These are phyloP conservation scores for Pluvialis apricaria DNA, from an alignment of 2,113 vertebrate genomes.

Conservation along the genomic window DNA sequence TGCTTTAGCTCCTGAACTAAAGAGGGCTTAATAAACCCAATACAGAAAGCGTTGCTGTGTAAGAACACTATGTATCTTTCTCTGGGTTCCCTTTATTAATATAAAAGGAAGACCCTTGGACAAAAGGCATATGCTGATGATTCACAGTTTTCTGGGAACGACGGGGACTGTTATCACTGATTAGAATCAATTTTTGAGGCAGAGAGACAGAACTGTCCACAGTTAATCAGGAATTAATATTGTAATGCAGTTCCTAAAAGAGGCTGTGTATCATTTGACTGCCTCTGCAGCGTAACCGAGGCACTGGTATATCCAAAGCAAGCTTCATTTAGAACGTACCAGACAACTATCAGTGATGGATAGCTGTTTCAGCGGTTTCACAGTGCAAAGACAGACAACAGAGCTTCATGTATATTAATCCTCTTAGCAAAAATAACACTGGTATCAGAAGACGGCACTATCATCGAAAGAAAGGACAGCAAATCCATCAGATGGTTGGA, in stretches of 20 bases:
- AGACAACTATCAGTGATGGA: background rate
- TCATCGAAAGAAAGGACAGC: background rate
- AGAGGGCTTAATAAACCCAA: background rate
- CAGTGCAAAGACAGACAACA: background rate
- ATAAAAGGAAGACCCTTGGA: background rate
- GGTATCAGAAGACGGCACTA: background rate
- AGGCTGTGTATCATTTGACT: background rate
- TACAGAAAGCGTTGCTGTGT: background rate
- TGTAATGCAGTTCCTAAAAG: background rate
- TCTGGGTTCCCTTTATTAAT: background rate
- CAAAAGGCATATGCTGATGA: background rate
- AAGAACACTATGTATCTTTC: background rate
- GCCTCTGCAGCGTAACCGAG: background rate
- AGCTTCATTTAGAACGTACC: background rate
- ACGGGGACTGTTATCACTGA: background rate
- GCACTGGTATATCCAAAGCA: background rate
- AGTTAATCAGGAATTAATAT: background rate
- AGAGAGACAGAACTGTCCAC: background rate
- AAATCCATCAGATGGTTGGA: background rate
- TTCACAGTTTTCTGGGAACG: background rate
- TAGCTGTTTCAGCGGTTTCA: background rate
- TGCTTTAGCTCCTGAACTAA: background rate
- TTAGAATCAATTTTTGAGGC: background rate
- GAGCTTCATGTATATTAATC: background rate
- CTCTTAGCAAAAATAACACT: background rate